Conservation (phyloP, 1,140 invertebrate genomes). For the Dendroctonus valens region DNA sequence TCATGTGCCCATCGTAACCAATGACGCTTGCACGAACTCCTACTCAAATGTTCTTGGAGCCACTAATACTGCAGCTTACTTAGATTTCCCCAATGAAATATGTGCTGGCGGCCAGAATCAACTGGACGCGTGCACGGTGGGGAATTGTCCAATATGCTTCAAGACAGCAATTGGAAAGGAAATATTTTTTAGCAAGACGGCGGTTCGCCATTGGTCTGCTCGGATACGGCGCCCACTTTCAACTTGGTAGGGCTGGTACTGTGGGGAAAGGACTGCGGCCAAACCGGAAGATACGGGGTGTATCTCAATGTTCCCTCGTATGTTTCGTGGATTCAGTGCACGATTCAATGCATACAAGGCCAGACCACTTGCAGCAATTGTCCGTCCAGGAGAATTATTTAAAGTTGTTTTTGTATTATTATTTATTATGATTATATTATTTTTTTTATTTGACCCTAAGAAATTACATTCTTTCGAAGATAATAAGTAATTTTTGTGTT, state of each 20-base stretch:
- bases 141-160: neutral
- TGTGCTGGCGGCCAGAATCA: conserved; percentile 39
- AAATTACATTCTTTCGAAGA: too few relatives aligned
- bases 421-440: too few relatives aligned
- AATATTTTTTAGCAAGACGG: conserved; percentile 64
- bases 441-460: too few relatives aligned
- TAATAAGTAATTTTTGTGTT: too few relatives aligned
- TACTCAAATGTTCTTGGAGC: conserved; percentile 33
- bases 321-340: conserved; percentile 38
- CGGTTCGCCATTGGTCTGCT: conserved; percentile 69
- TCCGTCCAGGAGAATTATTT: conserved; percentile 10
- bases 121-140: conserved; percentile 43
- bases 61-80: conserved; percentile 31
- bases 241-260: conserved; percentile 66
- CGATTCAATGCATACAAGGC: conserved; percentile 19
- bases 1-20: conserved; percentile 38
- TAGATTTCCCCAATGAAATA: conserved; percentile 40
- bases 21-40: conserved; percentile 34
- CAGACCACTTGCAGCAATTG: conserved; percentile 10
- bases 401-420: too few relatives aligned
- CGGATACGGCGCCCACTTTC: conserved; percentile 54
- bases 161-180: neutral
- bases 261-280: conserved; percentile 64
- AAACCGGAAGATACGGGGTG: conserved; percentile 40
- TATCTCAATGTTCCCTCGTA: conserved; percentile 42